phyloP scores from a whole-genome alignment of 2,797 vertebrate genomes.

The Chaetophractus vellerosus region DNA sequence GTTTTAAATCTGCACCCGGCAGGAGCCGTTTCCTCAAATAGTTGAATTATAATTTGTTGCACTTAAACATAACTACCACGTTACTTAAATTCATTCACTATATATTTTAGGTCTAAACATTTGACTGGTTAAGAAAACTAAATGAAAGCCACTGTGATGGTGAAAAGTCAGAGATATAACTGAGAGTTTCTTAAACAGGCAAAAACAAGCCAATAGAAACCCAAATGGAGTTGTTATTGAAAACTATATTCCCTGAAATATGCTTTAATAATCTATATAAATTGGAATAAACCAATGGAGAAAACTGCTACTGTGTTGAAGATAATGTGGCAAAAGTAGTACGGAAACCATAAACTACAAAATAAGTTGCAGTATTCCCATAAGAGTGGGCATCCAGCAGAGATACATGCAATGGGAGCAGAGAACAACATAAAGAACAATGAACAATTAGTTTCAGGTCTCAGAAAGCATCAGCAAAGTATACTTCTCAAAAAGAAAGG shows the following conservation, averaged over 20 bases:
- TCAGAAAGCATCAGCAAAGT: constrained; percentile 5
- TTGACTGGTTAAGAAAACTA: constrained; percentile 41
- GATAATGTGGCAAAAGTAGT: background rate
- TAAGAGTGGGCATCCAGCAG: background rate
- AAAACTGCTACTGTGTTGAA: background rate
- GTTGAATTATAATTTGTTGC: constrained; percentile 20
- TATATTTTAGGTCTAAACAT: constrained; percentile 51
- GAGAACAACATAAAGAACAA: background rate
- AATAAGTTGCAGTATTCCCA: background rate
- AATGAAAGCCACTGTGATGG: background rate
- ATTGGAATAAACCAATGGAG: background rate
- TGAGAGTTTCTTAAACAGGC: background rate
- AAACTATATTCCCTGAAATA: constrained; percentile 25
- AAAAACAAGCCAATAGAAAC: background rate
- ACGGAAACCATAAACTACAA: background rate
- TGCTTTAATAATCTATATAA: constrained; percentile 35
- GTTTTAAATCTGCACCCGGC: constrained; percentile 15
- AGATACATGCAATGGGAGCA: background rate
- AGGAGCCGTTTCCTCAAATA: background rate
- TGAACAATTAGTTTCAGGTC: background rate
- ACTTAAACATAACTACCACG: background rate
- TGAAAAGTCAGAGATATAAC: constrained; percentile 27
- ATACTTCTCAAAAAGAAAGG: background rate
- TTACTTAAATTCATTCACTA: constrained; percentile 35
- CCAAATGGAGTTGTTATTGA: constrained; percentile 39